phyloP scores from a whole-genome alignment of 2,888 invertebrate genomes.

The Plebejus anna region DNA sequence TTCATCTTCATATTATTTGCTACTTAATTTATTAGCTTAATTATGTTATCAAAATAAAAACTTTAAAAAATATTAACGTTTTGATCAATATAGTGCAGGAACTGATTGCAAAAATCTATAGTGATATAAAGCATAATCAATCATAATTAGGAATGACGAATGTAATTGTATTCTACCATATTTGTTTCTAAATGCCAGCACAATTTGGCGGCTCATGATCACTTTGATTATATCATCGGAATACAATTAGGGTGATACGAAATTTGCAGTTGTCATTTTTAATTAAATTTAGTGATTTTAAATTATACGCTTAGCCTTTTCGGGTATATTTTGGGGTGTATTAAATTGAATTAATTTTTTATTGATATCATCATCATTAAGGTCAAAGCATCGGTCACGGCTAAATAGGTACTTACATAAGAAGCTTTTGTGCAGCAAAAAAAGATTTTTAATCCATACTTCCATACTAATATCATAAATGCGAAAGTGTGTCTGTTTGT shows the following conservation, averaged over 20 bases:
- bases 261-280: constrained; percentile 19
- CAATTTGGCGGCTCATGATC: constrained; percentile 19
- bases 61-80: background rate
- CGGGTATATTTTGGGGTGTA: background rate
- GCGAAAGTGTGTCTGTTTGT: no score
- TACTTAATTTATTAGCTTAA: background rate
- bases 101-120: constrained; percentile 13
- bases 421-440: background rate
- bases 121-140: constrained; percentile 13
- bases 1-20: background rate
- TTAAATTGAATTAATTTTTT: background rate
- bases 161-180: constrained; percentile 26
- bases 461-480: no score
- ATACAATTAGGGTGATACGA: constrained; percentile 7
- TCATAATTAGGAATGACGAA: constrained; percentile 28
- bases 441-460: background rate
- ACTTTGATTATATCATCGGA: constrained; percentile 22
- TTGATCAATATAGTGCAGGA: constrained; percentile 16
- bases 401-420: background rate
- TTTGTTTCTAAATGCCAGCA: constrained; percentile 26
- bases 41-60: background rate
- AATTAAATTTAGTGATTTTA: constrained; percentile 20
- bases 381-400: background rate
- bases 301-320: constrained; percentile 17
- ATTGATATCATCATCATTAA: constrained; percentile 11